Evolutionary conservation across 30 jellyfish, hydroid and myxozoan species (phyloP).

Genomic region (Cassiopea andromeda): DNA sequence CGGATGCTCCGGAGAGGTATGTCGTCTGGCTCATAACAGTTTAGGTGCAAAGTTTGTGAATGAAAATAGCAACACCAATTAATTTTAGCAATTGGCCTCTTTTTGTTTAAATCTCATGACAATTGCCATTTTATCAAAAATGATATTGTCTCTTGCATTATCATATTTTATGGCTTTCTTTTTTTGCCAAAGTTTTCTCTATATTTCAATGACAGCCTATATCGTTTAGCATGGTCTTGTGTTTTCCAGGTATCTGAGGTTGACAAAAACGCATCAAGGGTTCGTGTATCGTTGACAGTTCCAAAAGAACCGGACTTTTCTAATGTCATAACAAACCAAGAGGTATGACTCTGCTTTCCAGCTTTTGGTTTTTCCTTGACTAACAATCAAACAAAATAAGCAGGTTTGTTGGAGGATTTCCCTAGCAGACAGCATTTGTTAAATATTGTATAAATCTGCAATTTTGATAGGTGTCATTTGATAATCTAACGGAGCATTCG

Average conservation of each 20-base stretch:
- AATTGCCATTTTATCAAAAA: no score
- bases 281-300: slow-evolving; percentile 79
- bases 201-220: no score
- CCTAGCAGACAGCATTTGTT: no score
- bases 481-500: no score
- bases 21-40: not conserved
- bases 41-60: not conserved
- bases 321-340: slow-evolving; percentile 58
- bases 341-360: slow-evolving; percentile 26
- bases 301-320: slow-evolving; percentile 84
- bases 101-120: not conserved
- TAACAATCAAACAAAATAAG: no score
- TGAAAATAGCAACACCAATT: not conserved
- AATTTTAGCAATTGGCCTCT: not conserved
- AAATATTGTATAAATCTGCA: no score
- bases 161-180: no score
- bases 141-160: no score
- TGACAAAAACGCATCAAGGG: slow-evolving; percentile 67
- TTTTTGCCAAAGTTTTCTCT: no score
- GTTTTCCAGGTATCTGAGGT: slow-evolving; percentile 75
- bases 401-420: no score
- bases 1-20: slow-evolving; percentile 95
- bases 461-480: no score
- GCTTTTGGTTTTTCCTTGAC: no score
- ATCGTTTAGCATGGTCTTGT: not conserved